Evolutionary conservation across 2,888 invertebrate genomes (phyloP), one percentile per base, ranked within the genome.

Genomic region (Eupithecia inturbata): DNA sequence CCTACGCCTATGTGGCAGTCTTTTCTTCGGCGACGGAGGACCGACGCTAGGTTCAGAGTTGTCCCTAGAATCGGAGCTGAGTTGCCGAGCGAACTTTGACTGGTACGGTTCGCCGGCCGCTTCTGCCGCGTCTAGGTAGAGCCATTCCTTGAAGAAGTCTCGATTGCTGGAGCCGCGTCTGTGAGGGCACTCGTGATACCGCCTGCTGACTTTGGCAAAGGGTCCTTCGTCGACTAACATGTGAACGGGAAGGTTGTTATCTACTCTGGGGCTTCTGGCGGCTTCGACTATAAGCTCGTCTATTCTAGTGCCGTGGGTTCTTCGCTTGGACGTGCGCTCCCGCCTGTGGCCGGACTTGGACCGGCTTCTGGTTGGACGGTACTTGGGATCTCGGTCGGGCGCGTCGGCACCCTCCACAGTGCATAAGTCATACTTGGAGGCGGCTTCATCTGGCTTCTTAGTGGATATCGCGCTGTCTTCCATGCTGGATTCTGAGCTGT

Each of bases 401-500:
- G 82, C 79, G 45, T 90, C 90, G 36, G 86, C 57, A 41, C 88
- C 77, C 77, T 91, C 88, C 0, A 85, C 87, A 16, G 91, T 91
- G 82, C 91, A 95, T 75, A 90, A 88, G 85, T 92, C 94, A 31
- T 89, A 91, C 82, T 91, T 92, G 26, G 91, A 92, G 16, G 85
- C 87, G 49, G 92, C 89, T 3, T 87, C 82, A 67, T 92, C 92
- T 4, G 88, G 81, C 66, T 91, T 91, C 79, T 95, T 95, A 3
- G 91, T 81, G 33, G 95, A 94, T 64, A 94, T 92, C 36, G 95
- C 94, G 73, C 95, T 92, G 79, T 96, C 96, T 78, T 97, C 97
- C 86, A 97, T 97, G 82, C 97, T 97, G 78, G 98, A 98, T 89
- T 97, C 98, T 0, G 98, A 98, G 85, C 98, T 98, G 88, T 98